Conservation (phyloP, 2,888 invertebrate species). For the Rhyacophila evoluta region DNA sequence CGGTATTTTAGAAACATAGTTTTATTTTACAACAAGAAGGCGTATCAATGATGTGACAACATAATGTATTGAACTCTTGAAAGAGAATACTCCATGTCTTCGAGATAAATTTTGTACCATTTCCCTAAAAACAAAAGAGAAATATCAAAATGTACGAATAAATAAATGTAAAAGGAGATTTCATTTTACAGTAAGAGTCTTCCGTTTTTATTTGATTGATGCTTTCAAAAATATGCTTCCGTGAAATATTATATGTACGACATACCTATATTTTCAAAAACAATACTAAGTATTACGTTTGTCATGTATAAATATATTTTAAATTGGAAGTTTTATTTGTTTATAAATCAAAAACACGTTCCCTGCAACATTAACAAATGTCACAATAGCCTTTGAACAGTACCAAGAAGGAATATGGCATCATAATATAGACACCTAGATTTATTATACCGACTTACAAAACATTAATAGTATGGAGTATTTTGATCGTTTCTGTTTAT, state of each 20-base stretch:
- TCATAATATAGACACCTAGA: too few relatives aligned
- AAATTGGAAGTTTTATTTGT: background rate
- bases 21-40: slow-evolving; percentile 36
- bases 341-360: background rate
- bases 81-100: slow-evolving; percentile 28
- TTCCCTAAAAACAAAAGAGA: background rate
- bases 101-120: slow-evolving; percentile 28
- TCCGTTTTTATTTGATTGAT: slow-evolving; percentile 22
- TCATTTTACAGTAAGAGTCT: background rate
- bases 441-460: too few relatives aligned
- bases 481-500: too few relatives aligned
- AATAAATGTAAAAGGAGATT: background rate
- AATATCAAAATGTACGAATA: background rate
- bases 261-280: background rate
- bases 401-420: background rate
- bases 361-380: background rate
- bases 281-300: background rate
- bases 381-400: background rate
- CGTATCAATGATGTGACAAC: slow-evolving; percentile 38
- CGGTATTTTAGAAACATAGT: background rate
- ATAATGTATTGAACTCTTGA: slow-evolving; percentile 30
- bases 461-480: too few relatives aligned
- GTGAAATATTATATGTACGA: too few relatives aligned
- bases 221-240: background rate
- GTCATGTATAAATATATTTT: background rate